phyloP scores from a whole-genome alignment of 2,888 invertebrate genomes.

The Thecocarcelia acutangulata region DNA sequence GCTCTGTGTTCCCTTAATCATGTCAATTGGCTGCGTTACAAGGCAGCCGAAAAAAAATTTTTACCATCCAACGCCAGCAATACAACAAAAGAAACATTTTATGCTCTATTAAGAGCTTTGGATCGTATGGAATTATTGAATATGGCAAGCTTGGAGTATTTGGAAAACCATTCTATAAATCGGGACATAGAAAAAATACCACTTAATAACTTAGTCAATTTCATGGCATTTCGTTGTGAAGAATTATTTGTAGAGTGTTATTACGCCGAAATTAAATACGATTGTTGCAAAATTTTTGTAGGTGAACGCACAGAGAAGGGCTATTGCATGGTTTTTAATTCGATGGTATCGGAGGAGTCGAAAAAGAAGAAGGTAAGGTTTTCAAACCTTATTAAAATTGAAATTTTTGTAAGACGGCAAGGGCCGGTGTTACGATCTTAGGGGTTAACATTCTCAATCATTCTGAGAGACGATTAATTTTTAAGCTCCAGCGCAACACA shows the following conservation, averaged over 20 bases:
- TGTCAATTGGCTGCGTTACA: constrained; percentile 76
- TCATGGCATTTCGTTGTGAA: constrained; percentile 78
- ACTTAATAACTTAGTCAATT: constrained; percentile 72
- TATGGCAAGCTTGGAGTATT: constrained; percentile 71
- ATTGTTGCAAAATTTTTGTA: constrained; percentile 82
- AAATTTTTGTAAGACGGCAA: too few relatives aligned
- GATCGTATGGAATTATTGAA: constrained; percentile 70
- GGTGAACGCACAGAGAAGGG: constrained; percentile 81
- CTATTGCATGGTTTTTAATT: constrained; percentile 82
- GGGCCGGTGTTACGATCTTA: too few relatives aligned
- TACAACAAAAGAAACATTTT: constrained; percentile 70
- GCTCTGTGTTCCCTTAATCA: constrained; percentile 77
- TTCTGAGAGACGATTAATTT: too few relatives aligned
- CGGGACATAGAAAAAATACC: constrained; percentile 71
- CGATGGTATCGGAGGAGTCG: constrained; percentile 76
- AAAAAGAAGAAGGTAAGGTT: constrained; percentile 72
- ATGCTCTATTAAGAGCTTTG: constrained; percentile 71
- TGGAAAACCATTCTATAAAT: constrained; percentile 55
- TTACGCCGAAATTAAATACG: constrained; percentile 79
- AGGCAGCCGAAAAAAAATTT: constrained; percentile 74
- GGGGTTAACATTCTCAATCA: too few relatives aligned
- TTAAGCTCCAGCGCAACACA: too few relatives aligned
- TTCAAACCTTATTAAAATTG: too few relatives aligned
- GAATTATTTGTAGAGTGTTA: constrained; percentile 81
- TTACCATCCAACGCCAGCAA: constrained; percentile 72